phyloP scores from a whole-genome alignment of 2,888 invertebrate genomes.

The Gisinianus flammeolus region DNA sequence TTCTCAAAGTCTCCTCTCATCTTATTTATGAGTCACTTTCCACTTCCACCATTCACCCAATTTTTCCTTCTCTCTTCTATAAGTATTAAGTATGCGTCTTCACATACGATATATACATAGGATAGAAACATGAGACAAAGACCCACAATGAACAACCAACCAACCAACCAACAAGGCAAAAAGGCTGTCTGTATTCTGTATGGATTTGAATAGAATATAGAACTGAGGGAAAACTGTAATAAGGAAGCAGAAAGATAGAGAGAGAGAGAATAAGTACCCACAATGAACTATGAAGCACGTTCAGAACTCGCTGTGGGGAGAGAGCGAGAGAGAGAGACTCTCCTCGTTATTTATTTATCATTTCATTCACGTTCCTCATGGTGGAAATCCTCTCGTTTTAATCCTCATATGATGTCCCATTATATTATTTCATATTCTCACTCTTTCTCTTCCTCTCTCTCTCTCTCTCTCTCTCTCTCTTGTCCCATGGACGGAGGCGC shows the following conservation, averaged over 20 bases:
- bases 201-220: too few relatives aligned
- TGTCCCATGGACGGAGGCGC: neutral
- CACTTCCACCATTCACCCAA: neutral
- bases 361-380: conserved; percentile 4
- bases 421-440: conserved; percentile 1
- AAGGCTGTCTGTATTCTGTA: too few relatives aligned
- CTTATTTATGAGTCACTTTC: conserved; percentile 29
- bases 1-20: neutral
- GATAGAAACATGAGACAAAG: too few relatives aligned
- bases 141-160: too few relatives aligned
- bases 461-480: neutral
- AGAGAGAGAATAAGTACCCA: too few relatives aligned
- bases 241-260: too few relatives aligned
- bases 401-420: conserved; percentile 18
- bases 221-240: too few relatives aligned
- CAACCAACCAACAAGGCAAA: too few relatives aligned
- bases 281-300: too few relatives aligned
- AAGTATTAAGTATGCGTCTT: too few relatives aligned
- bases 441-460: neutral
- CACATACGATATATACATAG: too few relatives aligned
- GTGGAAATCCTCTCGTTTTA: neutral
- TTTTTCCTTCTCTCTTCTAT: neutral
- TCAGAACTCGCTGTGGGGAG: neutral
- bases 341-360: conserved; percentile 15
- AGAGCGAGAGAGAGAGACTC: neutral